A percentile compares a stretch with the other conserved stretches of the same genome.
These are phyloP conservation scores for Yponomeuta evonymella DNA, from an alignment of 2,888 invertebrate species.

Conservation along the genomic window DNA sequence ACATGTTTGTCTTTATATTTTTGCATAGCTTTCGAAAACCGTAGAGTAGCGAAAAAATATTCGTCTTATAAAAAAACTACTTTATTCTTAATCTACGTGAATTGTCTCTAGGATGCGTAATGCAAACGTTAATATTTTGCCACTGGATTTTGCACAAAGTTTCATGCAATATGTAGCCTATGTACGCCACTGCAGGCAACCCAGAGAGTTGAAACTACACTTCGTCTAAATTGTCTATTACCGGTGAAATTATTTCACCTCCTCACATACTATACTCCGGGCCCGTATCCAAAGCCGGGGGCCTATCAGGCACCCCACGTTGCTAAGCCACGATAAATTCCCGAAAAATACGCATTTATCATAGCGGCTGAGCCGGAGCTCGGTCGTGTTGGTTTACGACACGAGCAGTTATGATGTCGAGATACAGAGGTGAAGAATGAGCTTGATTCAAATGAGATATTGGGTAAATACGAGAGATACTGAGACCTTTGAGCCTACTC, in stretches of 20 bases:
- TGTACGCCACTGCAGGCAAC: too few species aligned
- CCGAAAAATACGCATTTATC: slow-evolving; percentile 62
- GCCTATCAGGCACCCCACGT: neutral
- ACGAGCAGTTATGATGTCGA: neutral
- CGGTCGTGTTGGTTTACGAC: neutral
- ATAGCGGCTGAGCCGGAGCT: slow-evolving; percentile 27
- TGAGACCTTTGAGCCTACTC: too few species aligned
- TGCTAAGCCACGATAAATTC: slow-evolving; percentile 38
- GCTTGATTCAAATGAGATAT: slow-evolving; percentile 3
- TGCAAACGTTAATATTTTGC: too few species aligned
- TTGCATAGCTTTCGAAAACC: neutral
- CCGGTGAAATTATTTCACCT: neutral
- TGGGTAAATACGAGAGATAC: neutral
- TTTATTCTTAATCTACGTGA: too few species aligned
- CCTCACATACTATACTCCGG: neutral
- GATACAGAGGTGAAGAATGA: neutral
- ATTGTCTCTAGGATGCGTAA: too few species aligned
- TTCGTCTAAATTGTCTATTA: slow-evolving; percentile 13
- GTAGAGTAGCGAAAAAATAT: neutral
- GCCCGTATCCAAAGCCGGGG: neutral
- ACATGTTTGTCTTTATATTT: neutral
- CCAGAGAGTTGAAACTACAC: too few species aligned
- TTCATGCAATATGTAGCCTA: too few species aligned
- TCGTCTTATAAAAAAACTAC: too few species aligned
- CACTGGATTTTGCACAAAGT: too few species aligned